phyloP scores from a whole-genome alignment of 2,797 vertebrate species.

The Champsocephalus gunnari region DNA sequence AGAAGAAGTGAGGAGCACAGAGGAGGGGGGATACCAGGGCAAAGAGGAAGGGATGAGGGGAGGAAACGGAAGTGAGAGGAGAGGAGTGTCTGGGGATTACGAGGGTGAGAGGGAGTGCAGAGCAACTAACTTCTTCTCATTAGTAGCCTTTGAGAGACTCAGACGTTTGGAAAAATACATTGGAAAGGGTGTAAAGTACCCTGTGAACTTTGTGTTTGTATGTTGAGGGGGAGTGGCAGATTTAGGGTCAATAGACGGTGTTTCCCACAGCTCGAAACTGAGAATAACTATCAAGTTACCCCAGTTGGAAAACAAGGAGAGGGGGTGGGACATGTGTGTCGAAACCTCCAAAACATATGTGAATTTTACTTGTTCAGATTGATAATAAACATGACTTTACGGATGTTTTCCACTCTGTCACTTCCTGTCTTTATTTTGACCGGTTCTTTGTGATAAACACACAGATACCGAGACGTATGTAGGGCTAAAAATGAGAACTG shows the following conservation, averaged over 20 bases:
- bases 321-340: background rate
- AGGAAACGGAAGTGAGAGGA: slow-evolving; percentile 49
- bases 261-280: slow-evolving; percentile 29
- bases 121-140: slow-evolving; percentile 40
- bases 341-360: background rate
- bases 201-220: slow-evolving; percentile 31
- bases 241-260: background rate
- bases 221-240: background rate
- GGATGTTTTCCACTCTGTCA: slow-evolving; percentile 33
- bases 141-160: slow-evolving; percentile 38
- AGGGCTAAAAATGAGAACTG: slow-evolving; percentile 4
- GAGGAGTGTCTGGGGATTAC: slow-evolving; percentile 38
- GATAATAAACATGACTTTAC: background rate
- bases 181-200: slow-evolving; percentile 26
- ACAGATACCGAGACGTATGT: background rate
- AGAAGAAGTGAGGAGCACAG: background rate
- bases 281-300: slow-evolving; percentile 16
- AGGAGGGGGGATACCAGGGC: background rate
- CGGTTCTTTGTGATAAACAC: background rate
- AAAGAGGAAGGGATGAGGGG: slow-evolving; percentile 35
- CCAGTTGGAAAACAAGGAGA: background rate
- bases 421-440: slow-evolving; percentile 56
- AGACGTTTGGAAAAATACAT: slow-evolving; percentile 38
- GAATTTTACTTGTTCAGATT: background rate
- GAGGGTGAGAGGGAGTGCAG: slow-evolving; percentile 32